These are phyloP conservation scores for Geotrupes spiniger DNA, from an alignment of 2,888 invertebrate genomes.

Conservation along the genomic window DNA sequence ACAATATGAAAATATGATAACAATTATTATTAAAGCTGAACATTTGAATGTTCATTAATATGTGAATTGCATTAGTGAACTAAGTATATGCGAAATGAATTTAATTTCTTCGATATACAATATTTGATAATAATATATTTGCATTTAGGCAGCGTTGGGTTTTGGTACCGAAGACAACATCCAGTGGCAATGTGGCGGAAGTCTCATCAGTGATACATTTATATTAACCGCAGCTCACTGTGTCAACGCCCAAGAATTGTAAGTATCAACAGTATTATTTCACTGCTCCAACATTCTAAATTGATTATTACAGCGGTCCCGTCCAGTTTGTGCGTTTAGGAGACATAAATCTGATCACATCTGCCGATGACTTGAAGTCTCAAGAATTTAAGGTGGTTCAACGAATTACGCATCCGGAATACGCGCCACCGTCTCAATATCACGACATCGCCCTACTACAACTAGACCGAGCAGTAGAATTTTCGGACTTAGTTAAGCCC, in stretches of 20 bases:
- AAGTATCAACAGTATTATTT: background rate
- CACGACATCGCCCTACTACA: conserved; percentile 54
- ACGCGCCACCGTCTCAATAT: conserved; percentile 46
- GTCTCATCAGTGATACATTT: conserved; percentile 61
- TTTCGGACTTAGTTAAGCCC: conserved; percentile 46
- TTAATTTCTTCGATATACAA: too few species aligned
- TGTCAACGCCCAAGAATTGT: conserved; percentile 33
- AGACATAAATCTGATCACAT: conserved; percentile 44
- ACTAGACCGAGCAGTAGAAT: conserved; percentile 43
- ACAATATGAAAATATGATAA: too few species aligned
- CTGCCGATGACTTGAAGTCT: conserved; percentile 27
- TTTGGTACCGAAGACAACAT: conserved; percentile 40
- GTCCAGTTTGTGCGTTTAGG: conserved; percentile 47
- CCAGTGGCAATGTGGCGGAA: conserved; percentile 63
- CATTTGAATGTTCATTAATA: too few species aligned
- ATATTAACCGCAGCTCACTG: conserved; percentile 72
- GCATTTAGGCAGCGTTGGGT: conserved; percentile 44
- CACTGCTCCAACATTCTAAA: background rate
- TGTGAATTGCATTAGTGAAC: too few species aligned
- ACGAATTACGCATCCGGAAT: conserved; percentile 47
- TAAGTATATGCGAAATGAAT: too few species aligned
- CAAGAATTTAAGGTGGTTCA: conserved; percentile 40
- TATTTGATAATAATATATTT: too few species aligned
- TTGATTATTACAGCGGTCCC: conserved; percentile 38
- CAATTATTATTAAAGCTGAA: too few species aligned